Percentiles rank a stretch among this genome's conserved stretches.
phyloP scores from a whole-genome alignment of 2,888 invertebrate genomes.

The Hyalella azteca region DNA sequence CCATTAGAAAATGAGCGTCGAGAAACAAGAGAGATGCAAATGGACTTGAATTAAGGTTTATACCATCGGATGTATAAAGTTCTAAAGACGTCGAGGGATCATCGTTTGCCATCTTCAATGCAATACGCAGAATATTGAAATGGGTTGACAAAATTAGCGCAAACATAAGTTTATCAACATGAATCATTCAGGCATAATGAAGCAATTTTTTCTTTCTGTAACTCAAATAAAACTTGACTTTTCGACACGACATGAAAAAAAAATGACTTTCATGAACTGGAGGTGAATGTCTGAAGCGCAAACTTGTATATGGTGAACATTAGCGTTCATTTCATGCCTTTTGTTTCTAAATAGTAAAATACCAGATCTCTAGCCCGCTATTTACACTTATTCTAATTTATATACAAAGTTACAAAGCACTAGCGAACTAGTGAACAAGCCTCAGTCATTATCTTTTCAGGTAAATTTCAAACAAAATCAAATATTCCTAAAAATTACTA shows the following conservation, averaged over 20 bases:
- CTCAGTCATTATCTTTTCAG: too few relatives aligned
- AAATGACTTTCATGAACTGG: not conserved
- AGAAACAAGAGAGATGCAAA: too few relatives aligned
- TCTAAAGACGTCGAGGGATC: too few relatives aligned
- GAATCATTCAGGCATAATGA: not conserved
- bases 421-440: not conserved
- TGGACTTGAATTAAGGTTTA: too few relatives aligned
- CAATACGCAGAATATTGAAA: too few relatives aligned
- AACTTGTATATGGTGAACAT: not conserved
- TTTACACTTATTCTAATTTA: slow-evolving; percentile 15
- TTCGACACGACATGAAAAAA: not conserved
- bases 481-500: too few relatives aligned
- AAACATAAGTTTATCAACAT: not conserved
- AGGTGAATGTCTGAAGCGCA: not conserved
- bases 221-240: not conserved
- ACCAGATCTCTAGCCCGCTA: slow-evolving; percentile 30
- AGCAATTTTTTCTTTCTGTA: not conserved
- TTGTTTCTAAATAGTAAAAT: slow-evolving; percentile 20
- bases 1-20: too few relatives aligned
- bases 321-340: not conserved
- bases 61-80: too few relatives aligned
- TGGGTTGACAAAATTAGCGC: too few relatives aligned
- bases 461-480: too few relatives aligned
- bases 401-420: slow-evolving; percentile 10
- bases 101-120: too few relatives aligned